phyloP scores from a whole-genome alignment of 2,797 vertebrate species.

The Gadopsis marmoratus region DNA sequence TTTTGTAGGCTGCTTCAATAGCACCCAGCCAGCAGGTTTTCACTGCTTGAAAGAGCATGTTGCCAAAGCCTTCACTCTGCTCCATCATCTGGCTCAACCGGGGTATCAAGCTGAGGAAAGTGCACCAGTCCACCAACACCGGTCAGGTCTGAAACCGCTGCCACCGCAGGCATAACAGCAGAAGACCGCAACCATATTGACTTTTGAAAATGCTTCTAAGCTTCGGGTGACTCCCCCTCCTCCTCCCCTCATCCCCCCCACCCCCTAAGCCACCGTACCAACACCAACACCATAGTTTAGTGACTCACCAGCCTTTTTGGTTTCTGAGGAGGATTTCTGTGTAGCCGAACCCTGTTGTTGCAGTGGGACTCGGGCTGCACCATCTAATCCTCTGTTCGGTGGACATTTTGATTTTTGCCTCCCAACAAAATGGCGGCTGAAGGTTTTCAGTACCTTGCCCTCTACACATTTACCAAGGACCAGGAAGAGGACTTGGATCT shows the following conservation, averaged over 20 bases:
- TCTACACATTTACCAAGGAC: conserved; percentile 91
- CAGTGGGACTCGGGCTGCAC: conserved; percentile 44
- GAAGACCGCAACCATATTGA: conserved; percentile 47
- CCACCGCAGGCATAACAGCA: conserved; percentile 24
- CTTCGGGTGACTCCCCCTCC: conserved; percentile 68
- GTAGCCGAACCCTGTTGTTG: conserved; percentile 34
- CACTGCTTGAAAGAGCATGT: conserved; percentile 89
- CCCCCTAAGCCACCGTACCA: conserved; percentile 38
- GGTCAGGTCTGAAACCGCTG: conserved; percentile 78
- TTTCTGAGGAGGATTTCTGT: conserved; percentile 53
- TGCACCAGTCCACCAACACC: conserved; percentile 76
- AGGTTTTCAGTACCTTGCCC: conserved; percentile 92
- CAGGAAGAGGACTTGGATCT: conserved; percentile 94
- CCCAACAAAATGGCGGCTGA: conserved; percentile 84
- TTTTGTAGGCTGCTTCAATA: conserved; percentile 48
- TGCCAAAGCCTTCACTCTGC: conserved; percentile 88
- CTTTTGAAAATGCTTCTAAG: conserved; percentile 78
- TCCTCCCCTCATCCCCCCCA: conserved; percentile 31
- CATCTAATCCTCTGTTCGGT: conserved; percentile 52
- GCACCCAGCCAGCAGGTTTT: conserved; percentile 67
- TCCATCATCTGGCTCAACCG: conserved; percentile 92
- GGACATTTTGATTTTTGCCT: conserved; percentile 73
- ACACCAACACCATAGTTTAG: conserved; percentile 53
- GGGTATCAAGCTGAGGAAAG: conserved; percentile 92
- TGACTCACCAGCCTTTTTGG: conserved; percentile 52